A percentile compares a stretch with the other conserved stretches of the same genome.
These are phyloP conservation scores for Glaucopsyche alexis DNA, from an alignment of 2,888 invertebrate species.

Conservation along the genomic window DNA sequence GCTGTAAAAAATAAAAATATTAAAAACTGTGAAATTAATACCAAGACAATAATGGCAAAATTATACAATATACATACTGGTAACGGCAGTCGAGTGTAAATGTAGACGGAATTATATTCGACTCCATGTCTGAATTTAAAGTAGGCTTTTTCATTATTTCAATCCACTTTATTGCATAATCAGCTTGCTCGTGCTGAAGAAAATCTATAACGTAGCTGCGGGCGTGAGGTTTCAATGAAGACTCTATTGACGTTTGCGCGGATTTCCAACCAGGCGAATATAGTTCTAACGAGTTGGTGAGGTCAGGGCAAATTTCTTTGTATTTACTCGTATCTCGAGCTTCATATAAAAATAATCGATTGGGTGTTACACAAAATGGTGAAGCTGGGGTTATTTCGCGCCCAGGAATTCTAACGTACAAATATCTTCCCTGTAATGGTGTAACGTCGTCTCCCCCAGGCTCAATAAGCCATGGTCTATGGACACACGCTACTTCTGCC, in stretches of 20 bases:
- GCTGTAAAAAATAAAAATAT: constrained; percentile 60
- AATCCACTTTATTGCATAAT: constrained; percentile 88
- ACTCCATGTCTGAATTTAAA: constrained; percentile 71
- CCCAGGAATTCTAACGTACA: constrained; percentile 86
- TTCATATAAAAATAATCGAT: constrained; percentile 86
- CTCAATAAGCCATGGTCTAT: constrained; percentile 89
- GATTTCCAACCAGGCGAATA: constrained; percentile 86
- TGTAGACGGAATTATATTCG: constrained; percentile 73
- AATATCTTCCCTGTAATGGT: constrained; percentile 81
- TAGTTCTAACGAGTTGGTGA: constrained; percentile 79
- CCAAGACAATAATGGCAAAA: constrained; percentile 4
- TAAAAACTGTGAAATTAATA: neutral
- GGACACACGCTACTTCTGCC: constrained; percentile 82
- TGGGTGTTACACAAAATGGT: constrained; percentile 83
- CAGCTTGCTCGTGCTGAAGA: constrained; percentile 85
- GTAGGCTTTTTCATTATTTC: constrained; percentile 85
- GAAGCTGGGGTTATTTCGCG: constrained; percentile 75
- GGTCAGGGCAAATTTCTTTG: constrained; percentile 84
- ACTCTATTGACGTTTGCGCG: constrained; percentile 65
- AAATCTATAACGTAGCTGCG: constrained; percentile 88
- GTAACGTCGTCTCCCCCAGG: constrained; percentile 86
- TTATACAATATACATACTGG: constrained; percentile 67
- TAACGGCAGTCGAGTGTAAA: constrained; percentile 83
- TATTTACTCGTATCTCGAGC: constrained; percentile 82
- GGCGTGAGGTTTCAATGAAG: constrained; percentile 78